These are phyloP conservation scores for Melipona bicolor DNA, from an alignment of 2,888 invertebrate species.

Conservation along the genomic window DNA sequence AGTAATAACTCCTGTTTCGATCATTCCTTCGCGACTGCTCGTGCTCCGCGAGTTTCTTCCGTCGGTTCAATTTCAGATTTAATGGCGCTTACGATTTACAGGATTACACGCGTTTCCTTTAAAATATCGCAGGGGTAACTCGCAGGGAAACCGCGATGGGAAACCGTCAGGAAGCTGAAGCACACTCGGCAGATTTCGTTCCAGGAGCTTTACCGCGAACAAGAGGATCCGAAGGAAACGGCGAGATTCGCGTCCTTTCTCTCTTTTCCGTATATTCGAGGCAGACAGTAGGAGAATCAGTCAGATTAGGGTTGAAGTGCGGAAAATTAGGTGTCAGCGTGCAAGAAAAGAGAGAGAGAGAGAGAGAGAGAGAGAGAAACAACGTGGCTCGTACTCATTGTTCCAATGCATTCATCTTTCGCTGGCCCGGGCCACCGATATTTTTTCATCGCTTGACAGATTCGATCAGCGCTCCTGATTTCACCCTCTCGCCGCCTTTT, in stretches of 20 bases:
- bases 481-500: constrained; percentile 1
- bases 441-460: constrained; percentile 72
- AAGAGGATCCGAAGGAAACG: constrained; percentile 49
- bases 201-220: constrained; percentile 20
- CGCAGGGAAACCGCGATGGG: not conserved
- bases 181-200: constrained; percentile 30
- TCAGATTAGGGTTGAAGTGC: constrained; percentile 76
- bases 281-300: constrained; percentile 69
- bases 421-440: constrained; percentile 64
- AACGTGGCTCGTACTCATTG: constrained; percentile 66
- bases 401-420: constrained; percentile 68
- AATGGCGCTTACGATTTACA: not conserved
- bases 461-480: constrained; percentile 69
- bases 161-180: constrained; percentile 19
- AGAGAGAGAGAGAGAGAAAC: constrained; percentile 52
- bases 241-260: constrained; percentile 38
- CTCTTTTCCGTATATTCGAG: constrained; percentile 45
- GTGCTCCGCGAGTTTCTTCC: not conserved
- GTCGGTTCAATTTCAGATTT: not conserved
- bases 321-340: constrained; percentile 77
- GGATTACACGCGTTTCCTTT: constrained; percentile 9
- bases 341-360: not conserved
- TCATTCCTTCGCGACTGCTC: not conserved
- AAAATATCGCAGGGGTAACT: constrained; percentile 21
- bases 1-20: no score